Conservation (phyloP, 2,797 vertebrate genomes). For the Microtus agrestis region DNA sequence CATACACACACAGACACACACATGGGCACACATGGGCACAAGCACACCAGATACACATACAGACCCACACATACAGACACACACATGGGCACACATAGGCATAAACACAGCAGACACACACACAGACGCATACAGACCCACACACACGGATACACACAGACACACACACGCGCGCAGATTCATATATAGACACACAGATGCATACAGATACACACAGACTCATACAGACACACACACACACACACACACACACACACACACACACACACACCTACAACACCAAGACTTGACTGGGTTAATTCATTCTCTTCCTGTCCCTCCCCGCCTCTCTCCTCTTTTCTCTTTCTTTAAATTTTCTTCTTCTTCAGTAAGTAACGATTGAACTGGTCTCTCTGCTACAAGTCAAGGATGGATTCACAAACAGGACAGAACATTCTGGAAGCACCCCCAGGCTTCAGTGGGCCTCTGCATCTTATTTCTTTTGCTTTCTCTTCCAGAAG, state of each 20-base stretch:
- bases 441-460: neutral
- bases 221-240: neutral
- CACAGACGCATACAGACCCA: rapidly evolving
- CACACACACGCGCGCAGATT: neutral
- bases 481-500: neutral
- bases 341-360: neutral
- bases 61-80: neutral
- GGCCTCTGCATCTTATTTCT: neutral
- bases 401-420: neutral
- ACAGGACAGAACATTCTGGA: neutral
- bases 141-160: too few species aligned
- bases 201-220: too few species aligned
- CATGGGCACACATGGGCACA: neutral
- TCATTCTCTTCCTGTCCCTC: neutral
- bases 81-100: neutral
- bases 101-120: too few species aligned
- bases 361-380: neutral
- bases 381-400: neutral
- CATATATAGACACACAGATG: too few species aligned
- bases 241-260: neutral
- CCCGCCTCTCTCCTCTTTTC: neutral
- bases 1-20: too few species aligned
- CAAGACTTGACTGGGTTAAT: neutral
- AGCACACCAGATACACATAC: too few species aligned
- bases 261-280: neutral